Evolutionary conservation across 2,888 invertebrate genomes (phyloP), one percentile per base, ranked within the genome.

Genomic region (Campaea margaritaria): DNA sequence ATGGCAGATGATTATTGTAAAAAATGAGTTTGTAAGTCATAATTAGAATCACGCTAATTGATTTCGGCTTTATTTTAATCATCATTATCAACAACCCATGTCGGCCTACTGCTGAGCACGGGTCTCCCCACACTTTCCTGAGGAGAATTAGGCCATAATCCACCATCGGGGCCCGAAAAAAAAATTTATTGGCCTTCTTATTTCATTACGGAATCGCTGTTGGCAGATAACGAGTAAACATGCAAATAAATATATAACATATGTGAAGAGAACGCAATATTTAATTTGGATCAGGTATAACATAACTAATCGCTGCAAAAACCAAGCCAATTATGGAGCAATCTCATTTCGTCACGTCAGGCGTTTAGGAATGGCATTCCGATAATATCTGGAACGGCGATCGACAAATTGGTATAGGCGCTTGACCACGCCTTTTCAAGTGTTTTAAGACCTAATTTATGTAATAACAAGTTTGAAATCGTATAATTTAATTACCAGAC

Each of bases 371-470:
- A 59, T 44, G 9, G 34, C 50, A 50, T 59, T 49, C 53, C 54
- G 4, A 21, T 42, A 54, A 41, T 31, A 59, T 54, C 50, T 50
- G 41, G 54, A 45, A n/a, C 49, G 16, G 27, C 34, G 49, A 41
- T 43, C 54, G 50, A 55, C 50, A 60, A 60, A 60, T 60, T 60
- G 59, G 9, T 55, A 14, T n/a, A 50, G 31, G 28, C 42, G 42
- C 28, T 39, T 36, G 15, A 14, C 14, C 52, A 31, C 38, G 34
- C 42, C 34, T 48, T 21, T 21, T 21, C 21, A 3, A 21, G 21
- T 21, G 21, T 21, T 21, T 21, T 21, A 16, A 47, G 52, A 0
- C 47, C 16, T 12, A 43, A 16, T 48, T 13, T 34, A 0, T 27
- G 9, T 16, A 58, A 8, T 38, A 10, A 57, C 57, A 57, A 57